Conservation (phyloP, 1,140 invertebrate species). For the Galleria mellonella region DNA sequence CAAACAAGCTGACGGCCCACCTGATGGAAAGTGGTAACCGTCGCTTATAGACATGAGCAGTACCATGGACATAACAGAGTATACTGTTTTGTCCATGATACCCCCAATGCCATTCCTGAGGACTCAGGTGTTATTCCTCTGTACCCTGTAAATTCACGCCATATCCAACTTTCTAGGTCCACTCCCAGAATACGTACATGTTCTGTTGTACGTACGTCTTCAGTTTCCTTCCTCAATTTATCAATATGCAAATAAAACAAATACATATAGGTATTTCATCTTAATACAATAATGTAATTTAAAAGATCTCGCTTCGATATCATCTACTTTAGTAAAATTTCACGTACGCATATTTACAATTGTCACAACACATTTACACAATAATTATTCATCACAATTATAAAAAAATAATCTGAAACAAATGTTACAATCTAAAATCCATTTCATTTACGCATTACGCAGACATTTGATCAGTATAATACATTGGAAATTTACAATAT, state of each 20-base stretch:
- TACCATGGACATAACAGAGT: too few relatives aligned
- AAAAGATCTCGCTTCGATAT: conserved; percentile 61
- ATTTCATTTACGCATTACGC: conserved; percentile 13
- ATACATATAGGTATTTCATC: neutral
- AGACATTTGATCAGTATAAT: conserved; percentile 36
- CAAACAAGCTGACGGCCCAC: too few relatives aligned
- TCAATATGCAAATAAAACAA: conserved; percentile 20
- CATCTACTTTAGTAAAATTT: conserved; percentile 42
- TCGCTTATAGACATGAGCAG: too few relatives aligned
- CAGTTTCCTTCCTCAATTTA: too few relatives aligned
- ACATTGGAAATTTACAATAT: conserved; percentile 20
- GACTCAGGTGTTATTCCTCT: too few relatives aligned
- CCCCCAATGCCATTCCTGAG: too few relatives aligned
- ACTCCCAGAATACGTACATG: too few relatives aligned
- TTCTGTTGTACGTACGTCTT: too few relatives aligned
- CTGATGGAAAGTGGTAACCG: too few relatives aligned
- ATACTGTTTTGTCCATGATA: too few relatives aligned
- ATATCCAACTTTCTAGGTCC: too few relatives aligned
- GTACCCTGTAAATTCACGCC: too few relatives aligned
- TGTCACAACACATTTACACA: conserved; percentile 45
- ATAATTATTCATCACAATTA: conserved; percentile 35
- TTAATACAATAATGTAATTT: conserved; percentile 47
- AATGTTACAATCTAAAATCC: conserved; percentile 31
- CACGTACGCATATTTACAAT: conserved; percentile 47
- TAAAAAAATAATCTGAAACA: conserved; percentile 36